Percentiles rank a stretch among this genome's conserved stretches.
Evolutionary conservation across 2,888 invertebrate genomes (phyloP).

Genomic region (Drosophila testacea): DNA sequence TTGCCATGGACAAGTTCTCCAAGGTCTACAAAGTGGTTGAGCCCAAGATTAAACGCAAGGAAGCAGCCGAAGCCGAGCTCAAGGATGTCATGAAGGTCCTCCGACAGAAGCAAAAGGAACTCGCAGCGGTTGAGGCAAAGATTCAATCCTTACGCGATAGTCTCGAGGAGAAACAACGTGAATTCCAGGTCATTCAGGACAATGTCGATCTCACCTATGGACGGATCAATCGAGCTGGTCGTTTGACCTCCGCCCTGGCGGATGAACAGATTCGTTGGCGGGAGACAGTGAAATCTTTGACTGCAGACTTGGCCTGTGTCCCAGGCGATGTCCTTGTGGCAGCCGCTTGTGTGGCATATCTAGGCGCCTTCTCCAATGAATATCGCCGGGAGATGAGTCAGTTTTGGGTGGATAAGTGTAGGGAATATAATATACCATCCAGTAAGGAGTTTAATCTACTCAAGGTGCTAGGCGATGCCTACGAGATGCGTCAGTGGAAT

Average conservation of each 20-base stretch:
- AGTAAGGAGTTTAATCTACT: constrained; percentile 90
- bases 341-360: constrained; percentile 94
- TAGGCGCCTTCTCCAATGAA: constrained; percentile 93
- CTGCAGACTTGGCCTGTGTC: constrained; percentile 89
- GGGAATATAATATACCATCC: constrained; percentile 89
- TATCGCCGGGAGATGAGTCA: constrained; percentile 89
- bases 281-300: constrained; percentile 89
- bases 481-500: constrained; percentile 95
- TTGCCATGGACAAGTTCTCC: constrained; percentile 95
- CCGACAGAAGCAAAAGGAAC: constrained; percentile 91
- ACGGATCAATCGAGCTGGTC: constrained; percentile 92
- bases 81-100: constrained; percentile 91
- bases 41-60: constrained; percentile 92
- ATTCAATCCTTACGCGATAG: constrained; percentile 86
- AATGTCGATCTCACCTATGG: constrained; percentile 92
- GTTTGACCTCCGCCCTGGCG: constrained; percentile 93
- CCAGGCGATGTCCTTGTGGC: constrained; percentile 95
- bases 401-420: constrained; percentile 90
- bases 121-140: constrained; percentile 93
- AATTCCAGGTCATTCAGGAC: constrained; percentile 90
- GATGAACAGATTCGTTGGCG: constrained; percentile 96
- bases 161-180: constrained; percentile 90
- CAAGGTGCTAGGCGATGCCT: constrained; percentile 91
- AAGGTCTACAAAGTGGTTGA: constrained; percentile 94
- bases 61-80: constrained; percentile 91